Percentiles rank a stretch among this genome's conserved stretches.
Conservation (phyloP, 2,113 vertebrate species). For the Hoplias malabaricus region DNA sequence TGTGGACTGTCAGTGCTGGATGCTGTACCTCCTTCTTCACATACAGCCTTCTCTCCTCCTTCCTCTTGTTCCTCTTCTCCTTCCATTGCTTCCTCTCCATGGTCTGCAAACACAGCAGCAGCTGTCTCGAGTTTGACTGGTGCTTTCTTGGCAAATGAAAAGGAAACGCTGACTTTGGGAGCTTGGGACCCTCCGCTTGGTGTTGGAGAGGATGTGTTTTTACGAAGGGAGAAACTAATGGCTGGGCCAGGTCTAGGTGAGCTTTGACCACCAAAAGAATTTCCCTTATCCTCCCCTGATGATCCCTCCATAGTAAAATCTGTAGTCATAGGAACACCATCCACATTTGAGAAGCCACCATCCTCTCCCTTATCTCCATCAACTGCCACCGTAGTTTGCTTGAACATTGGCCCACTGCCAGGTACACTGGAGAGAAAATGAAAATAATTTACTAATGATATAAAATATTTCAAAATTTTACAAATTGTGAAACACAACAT, state of each 20-base stretch:
- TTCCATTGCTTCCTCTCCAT: slow-evolving; percentile 79
- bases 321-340: slow-evolving; percentile 54
- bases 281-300: slow-evolving; percentile 55
- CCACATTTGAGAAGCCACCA: slow-evolving; percentile 58
- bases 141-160: slow-evolving; percentile 96
- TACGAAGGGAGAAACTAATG: slow-evolving; percentile 80
- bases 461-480: not conserved
- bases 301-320: slow-evolving; percentile 57
- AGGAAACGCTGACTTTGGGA: slow-evolving; percentile 92
- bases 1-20: slow-evolving; percentile 73
- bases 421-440: slow-evolving; percentile 78
- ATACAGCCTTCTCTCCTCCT: slow-evolving; percentile 69
- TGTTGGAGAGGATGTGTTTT: slow-evolving; percentile 77
- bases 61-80: slow-evolving; percentile 83
- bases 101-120: slow-evolving; percentile 93
- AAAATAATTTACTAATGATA: not conserved
- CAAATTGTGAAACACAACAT: not conserved
- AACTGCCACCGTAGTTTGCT: slow-evolving; percentile 91
- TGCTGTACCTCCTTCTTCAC: slow-evolving; percentile 60
- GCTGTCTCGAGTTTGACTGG: slow-evolving; percentile 93
- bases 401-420: slow-evolving; percentile 97
- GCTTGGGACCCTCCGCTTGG: slow-evolving; percentile 39
- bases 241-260: slow-evolving; percentile 65
- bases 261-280: slow-evolving; percentile 40
- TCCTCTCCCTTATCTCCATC: slow-evolving; percentile 88